phyloP scores from a whole-genome alignment of 2,113 vertebrate genomes.

The Micronycteris hirsuta region DNA sequence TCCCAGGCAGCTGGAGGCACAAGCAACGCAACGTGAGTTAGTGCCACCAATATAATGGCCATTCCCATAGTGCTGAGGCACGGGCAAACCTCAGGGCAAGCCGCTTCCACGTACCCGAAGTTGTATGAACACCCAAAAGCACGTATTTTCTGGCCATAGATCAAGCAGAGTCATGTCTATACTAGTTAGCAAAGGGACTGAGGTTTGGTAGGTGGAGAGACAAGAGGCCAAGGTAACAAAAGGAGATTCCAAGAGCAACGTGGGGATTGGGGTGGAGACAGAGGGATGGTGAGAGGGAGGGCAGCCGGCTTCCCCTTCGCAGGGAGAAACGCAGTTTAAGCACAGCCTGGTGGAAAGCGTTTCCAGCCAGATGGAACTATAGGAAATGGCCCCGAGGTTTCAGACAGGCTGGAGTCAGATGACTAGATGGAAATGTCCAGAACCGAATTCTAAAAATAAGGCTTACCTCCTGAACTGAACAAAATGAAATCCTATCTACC shows the following conservation, averaged over 20 bases:
- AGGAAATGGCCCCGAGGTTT: background rate
- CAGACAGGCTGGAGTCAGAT: background rate
- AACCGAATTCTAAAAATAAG: background rate
- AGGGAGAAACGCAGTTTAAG: no score
- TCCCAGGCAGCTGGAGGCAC: background rate
- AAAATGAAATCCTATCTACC: slow-evolving; percentile 14
- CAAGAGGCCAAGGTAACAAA: background rate
- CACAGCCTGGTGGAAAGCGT: background rate
- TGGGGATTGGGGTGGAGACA: fast-evolving
- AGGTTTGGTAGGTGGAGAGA: background rate
- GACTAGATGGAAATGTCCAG: background rate
- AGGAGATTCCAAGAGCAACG: background rate
- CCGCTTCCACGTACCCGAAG: background rate
- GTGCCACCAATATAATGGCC: background rate
- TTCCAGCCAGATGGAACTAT: background rate
- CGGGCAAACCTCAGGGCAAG: background rate
- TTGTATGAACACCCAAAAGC: background rate
- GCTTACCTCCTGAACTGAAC: background rate
- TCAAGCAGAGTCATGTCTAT: background rate
- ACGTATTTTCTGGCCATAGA: background rate
- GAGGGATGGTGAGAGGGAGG: background rate
- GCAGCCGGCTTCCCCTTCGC: no score
- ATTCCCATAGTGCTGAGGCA: background rate
- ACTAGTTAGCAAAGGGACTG: background rate
- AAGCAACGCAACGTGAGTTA: background rate